A percentile compares a stretch with the other conserved stretches of the same genome.
Conservation (phyloP, 2,113 vertebrate species). For the Rhea pennata region DNA sequence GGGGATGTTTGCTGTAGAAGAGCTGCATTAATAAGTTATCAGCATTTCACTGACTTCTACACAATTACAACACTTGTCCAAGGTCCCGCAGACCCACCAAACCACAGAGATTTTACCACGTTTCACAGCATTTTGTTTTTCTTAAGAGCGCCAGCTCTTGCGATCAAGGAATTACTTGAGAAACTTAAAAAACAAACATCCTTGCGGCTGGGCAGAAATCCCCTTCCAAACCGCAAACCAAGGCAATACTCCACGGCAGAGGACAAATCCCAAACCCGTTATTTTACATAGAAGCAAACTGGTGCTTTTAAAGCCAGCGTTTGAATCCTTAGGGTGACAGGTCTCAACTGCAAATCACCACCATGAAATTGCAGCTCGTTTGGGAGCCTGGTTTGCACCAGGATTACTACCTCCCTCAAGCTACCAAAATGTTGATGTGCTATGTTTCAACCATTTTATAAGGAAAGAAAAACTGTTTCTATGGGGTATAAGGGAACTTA, state of each 20-base stretch:
- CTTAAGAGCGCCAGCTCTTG: neutral
- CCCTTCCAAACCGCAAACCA: neutral
- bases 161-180: neutral
- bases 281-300: neutral
- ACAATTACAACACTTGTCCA: neutral
- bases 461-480: neutral
- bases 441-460: neutral
- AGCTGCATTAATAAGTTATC: neutral
- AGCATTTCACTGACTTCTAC: neutral
- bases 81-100: neutral
- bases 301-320: fast-evolving
- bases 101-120: neutral
- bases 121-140: neutral
- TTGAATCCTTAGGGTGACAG: neutral
- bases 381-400: neutral
- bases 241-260: neutral
- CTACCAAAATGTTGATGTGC: fast-evolving
- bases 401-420: fast-evolving
- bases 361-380: fast-evolving
- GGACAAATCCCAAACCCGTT: fast-evolving
- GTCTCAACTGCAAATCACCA: neutral
- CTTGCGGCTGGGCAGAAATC: neutral
- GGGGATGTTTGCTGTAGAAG: neutral
- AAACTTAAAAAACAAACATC: neutral
- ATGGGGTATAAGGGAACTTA: neutral